Base-by-base conservation (phyloP, 1,140 invertebrate species). In the Drosophila lini region DNA sequence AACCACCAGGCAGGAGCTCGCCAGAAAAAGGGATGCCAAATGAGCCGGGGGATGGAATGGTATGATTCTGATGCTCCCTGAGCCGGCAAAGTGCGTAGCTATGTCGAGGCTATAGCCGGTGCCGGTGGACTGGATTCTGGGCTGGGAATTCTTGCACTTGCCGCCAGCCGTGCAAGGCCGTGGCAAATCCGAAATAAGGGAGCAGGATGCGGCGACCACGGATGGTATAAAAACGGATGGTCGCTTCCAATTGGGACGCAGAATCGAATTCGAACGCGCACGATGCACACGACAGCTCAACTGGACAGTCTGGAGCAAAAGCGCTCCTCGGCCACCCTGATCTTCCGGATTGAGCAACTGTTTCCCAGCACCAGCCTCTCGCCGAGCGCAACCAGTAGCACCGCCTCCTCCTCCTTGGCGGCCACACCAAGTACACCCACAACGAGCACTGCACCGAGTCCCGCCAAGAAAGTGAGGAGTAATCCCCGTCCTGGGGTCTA, bases 81-180 rank as follows among this genome's bases (percentile, higher is more conserved):
- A 83, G 73, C 64, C 60, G 31, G 77, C 77, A 90, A 89, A 89
- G 84, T 89, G 84, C 84, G 84, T 89, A 89, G 84, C 84, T 79
- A 90, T 89, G 84, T 89, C 75, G 59, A 67, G 48, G 60, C 68
- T 44, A n/a, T 67, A 52, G 48, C 74, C 74, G 56, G 73, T 48
- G 57, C 69, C 59, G 34, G 52, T 55, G 52, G 69, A 36, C 67
- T 9, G 64, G 48, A 71, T 70, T 47, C 57, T 77, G 74, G 70
- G 81, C 84, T 91, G 90, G 90, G 90, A 91, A 91, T 91, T 91
- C 86, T 91, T 91, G 90, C 90, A 91, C 90, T 91, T 91, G 89
- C 81, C 74, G 84, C 77, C 67, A 68, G 47, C 44, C 67, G 74
- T 85, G 74, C 86, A 86, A 86, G 89, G 84, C 89, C 79, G 89